Conservation (phyloP, 2,113 vertebrate species). For the Pseudopipra pipra region DNA sequence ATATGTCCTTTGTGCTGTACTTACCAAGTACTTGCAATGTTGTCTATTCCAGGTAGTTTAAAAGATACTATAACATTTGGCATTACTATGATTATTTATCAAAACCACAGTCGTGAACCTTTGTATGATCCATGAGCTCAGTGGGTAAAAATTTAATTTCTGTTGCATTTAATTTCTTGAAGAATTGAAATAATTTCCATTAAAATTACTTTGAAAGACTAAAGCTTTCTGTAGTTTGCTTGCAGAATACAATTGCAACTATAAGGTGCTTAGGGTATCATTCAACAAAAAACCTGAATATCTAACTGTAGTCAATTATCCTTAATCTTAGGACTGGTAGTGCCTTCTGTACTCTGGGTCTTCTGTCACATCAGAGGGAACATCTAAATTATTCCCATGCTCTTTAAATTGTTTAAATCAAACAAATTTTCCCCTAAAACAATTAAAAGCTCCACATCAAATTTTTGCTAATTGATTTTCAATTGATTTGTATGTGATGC, state of each 20-base stretch:
- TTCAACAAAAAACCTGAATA: not conserved
- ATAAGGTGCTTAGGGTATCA: not conserved
- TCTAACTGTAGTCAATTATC: not conserved
- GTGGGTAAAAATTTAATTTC: not conserved
- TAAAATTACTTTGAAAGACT: not conserved
- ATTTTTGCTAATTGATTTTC: not conserved
- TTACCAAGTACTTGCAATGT: constrained; percentile 40
- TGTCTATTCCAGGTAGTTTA: not conserved
- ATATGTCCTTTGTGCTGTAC: constrained; percentile 34
- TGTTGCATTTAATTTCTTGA: not conserved
- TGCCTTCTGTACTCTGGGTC: not conserved
- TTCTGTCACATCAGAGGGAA: not conserved
- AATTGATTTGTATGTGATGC: not conserved
- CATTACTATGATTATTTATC: not conserved
- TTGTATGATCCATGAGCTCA: not conserved
- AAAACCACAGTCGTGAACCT: not conserved
- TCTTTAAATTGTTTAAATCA: not conserved
- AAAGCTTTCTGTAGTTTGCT: not conserved
- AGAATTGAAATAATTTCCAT: not conserved
- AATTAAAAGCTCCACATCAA: not conserved
- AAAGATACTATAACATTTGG: not conserved
- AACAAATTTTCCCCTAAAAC: not conserved
- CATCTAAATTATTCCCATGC: not conserved
- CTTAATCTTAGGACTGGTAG: not conserved
- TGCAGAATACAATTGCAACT: not conserved